Evolutionary conservation across 2,113 vertebrate species (phyloP), one percentile per base, ranked within the genome.

Genomic region (Prietella phreatophila): DNA sequence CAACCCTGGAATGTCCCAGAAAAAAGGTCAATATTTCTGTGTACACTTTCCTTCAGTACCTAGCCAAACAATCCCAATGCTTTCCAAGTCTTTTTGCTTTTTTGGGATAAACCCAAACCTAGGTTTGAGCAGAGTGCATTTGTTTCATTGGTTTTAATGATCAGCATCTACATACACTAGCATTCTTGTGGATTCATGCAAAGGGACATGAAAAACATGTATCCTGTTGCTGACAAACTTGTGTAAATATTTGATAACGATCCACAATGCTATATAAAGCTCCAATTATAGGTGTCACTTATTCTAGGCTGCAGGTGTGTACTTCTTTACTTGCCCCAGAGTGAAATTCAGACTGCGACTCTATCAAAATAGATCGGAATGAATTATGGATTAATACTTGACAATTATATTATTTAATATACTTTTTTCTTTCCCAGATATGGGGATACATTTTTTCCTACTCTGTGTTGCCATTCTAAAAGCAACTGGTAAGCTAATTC

Each of bases 221-320:
- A 85, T 90, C 86, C 85, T 85, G 90, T 90, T 90, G 73, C 90
- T 81, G 36, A 42, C 25, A 69, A 60, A 42, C 9, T 50, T 79
- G 33, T 17, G 27, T 17, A 88, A 84, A 85, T 61, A 78, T 79
- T 65, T 56, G 15, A 83, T 78, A 83, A 76, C 25, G 9, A 42
- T 33, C n/a, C 82, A 15, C 9, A 20, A 58, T 15, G 27, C 55
- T 90, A 90, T 89, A 79, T 89, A 89, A 87, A 42, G 55, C 50
- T 58, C 61, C 4, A 19, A 3, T 71, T 78, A 39, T 14, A 20
- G 75, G 17, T 4, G n/a, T 71, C 27, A 69, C 39, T 30, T 67
- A 36, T 69, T 75, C n/a, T 11, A 56, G 56, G 4, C 60, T 85
- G 56, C 78, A 89, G 87, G 87, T 89, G 76, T 27, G 87, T 76